Conservation (phyloP, 2,113 vertebrate species). For the Athene noctua region DNA sequence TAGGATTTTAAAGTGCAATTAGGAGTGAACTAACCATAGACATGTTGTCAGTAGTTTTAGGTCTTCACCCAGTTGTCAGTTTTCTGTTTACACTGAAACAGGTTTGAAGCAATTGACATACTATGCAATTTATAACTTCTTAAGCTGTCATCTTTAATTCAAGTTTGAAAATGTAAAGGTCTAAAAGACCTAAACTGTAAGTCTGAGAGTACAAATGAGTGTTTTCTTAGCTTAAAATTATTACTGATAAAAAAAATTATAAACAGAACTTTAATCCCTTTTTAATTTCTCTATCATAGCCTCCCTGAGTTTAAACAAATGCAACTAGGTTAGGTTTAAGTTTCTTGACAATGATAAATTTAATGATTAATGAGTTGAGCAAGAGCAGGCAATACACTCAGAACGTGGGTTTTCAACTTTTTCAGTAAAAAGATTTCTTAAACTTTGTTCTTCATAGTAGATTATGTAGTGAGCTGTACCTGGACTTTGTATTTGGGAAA, state of each 20-base stretch:
- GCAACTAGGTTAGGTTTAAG: not conserved
- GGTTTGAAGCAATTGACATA: not conserved
- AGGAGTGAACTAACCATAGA: not conserved
- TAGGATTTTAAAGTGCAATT: not conserved
- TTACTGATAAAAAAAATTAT: not conserved
- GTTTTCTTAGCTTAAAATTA: not conserved
- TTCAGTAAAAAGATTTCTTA: not conserved
- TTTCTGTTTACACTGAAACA: not conserved
- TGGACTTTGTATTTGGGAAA: not conserved
- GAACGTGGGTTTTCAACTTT: not conserved
- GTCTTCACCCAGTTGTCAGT: not conserved
- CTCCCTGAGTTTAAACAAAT: not conserved
- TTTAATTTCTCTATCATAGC: not conserved
- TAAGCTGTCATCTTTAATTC: not conserved
- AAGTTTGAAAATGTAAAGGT: not conserved
- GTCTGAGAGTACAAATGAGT: not conserved
- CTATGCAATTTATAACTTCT: not conserved
- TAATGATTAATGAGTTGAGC: not conserved
- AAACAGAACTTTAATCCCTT: not conserved
- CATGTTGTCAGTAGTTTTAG: not conserved
- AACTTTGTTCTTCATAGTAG: not conserved
- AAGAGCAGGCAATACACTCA: not conserved
- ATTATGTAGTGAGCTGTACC: not conserved
- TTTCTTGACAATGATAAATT: not conserved
- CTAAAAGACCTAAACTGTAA: not conserved